Evolutionary conservation across 1,140 invertebrate genomes (phyloP), one percentile per base, ranked within the genome.

Genomic region (Episyrphus balteatus): DNA sequence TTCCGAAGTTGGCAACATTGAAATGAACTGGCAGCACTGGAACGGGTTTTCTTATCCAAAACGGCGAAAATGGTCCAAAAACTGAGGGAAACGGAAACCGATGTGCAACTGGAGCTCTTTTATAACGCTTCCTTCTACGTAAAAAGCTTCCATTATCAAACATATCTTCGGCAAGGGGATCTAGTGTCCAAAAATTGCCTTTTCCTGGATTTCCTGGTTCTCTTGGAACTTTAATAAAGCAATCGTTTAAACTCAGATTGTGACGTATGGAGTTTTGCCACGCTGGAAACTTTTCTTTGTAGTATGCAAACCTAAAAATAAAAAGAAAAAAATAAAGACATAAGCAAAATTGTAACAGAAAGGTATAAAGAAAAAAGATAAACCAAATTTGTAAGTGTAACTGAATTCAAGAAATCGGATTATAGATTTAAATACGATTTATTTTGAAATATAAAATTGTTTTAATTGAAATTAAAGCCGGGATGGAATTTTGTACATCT

Each of bases 71-170:
- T 38, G 71, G 59, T 36, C 69, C 51, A 56, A 66, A 61, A 6
- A 67, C 51, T 54, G 71, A 43, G 36, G 64, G 57, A 69, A 74
- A 55, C n/a, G 65, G 64, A 66, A 61, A 50, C 38, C 62, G 50
- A 52, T 71, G 57, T 66, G 70, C 61, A 51, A 72, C 55, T 51
- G 69, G 79, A 9, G 88, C 85, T 40, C 92, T 73, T 67, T 97
- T 98, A 73, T 94, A 99, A 18, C 96, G 77, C 71, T 99, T 99
- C 44, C 96, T 71, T 15, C 96, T 76, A 5, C 96, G 70, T 37
- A 99, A 73, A 62, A 99, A 99, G 61, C 89, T 94, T 0, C 97
- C 97, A 67, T 99, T 99, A 64, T 99, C 96, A 61, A 99, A 99
- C 97, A 99, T 99, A 61, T 98, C 92, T 62, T 98, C 92, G 1